These are phyloP conservation scores for Zoanthus solanderi DNA, from an alignment of 92 coral and sea anemone species.

Conservation along the genomic window DNA sequence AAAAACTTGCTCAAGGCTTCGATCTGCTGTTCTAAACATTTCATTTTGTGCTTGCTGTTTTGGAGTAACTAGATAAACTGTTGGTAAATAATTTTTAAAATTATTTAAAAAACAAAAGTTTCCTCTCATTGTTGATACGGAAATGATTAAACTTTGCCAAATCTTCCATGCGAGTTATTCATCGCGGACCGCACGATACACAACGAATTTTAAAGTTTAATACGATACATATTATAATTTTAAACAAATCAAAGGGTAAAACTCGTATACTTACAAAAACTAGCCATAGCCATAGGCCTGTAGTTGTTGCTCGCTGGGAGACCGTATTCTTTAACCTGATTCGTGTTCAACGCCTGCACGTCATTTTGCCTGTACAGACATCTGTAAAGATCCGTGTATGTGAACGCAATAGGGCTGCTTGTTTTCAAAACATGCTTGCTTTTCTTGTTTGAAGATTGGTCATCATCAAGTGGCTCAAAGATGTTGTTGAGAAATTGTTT, in stretches of 20 bases:
- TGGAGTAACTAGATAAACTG: no score
- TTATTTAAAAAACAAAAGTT: no score
- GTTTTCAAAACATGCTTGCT: constrained; percentile 2
- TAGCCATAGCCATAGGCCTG: background rate
- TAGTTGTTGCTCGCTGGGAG: background rate
- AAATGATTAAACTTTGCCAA: no score
- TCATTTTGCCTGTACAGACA: constrained; percentile 80
- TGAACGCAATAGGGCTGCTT: constrained; percentile 54
- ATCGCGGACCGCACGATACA: background rate
- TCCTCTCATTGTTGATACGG: no score
- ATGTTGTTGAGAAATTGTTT: constrained; percentile 43
- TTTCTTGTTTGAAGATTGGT: constrained; percentile 18
- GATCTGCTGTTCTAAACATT: background rate
- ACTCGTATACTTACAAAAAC: constrained; percentile 16
- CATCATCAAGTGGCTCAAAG: constrained; percentile 22
- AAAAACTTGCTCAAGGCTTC: background rate
- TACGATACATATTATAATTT: background rate
- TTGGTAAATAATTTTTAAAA: no score
- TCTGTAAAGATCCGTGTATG: constrained; percentile 79
- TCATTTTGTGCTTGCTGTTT: no score
- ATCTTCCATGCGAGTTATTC: no score
- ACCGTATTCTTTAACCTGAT: constrained; percentile 33
- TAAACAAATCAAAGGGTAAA: background rate
- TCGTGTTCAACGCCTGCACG: constrained; percentile 71
- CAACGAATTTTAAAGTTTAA: background rate